These are phyloP conservation scores for Machimus atricapillus DNA, from an alignment of 2,888 invertebrate species.

Conservation along the genomic window DNA sequence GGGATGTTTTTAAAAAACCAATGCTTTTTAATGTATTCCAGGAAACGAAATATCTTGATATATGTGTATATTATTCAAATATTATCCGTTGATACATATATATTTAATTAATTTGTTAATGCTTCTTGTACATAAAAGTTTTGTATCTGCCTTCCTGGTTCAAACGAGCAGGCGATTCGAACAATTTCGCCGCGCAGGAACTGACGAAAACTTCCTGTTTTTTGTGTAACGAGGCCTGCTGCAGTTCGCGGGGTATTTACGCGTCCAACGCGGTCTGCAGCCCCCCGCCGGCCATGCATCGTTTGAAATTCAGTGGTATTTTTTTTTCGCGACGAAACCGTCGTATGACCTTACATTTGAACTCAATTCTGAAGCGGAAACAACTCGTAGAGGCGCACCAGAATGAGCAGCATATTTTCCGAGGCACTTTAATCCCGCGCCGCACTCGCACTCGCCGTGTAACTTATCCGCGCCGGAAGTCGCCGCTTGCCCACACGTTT, in stretches of 20 bases:
- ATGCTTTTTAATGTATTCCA: neutral
- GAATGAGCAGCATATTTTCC: neutral
- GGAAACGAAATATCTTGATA: neutral
- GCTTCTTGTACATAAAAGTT: neutral
- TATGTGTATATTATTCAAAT: neutral
- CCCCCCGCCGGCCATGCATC: neutral
- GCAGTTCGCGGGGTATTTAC: neutral
- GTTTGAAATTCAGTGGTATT: neutral
- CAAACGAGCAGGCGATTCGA: neutral
- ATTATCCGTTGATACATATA: neutral
- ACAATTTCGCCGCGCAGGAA: neutral
- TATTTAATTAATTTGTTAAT: neutral
- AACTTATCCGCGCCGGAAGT: constrained; percentile 24
- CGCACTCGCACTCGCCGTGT: neutral
- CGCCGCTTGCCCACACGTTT: neutral
- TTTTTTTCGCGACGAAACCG: neutral
- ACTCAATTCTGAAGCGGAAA: constrained; percentile 21
- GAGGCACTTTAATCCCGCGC: neutral
- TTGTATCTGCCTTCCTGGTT: neutral
- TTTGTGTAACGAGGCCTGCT: neutral
- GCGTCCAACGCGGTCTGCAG: neutral
- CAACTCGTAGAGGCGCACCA: constrained; percentile 7
- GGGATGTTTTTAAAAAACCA: neutral
- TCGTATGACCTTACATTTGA: constrained; percentile 13
- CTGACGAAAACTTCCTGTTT: neutral